These are phyloP conservation scores for Nycteola revayana DNA, from an alignment of 2,888 invertebrate genomes.

Conservation along the genomic window DNA sequence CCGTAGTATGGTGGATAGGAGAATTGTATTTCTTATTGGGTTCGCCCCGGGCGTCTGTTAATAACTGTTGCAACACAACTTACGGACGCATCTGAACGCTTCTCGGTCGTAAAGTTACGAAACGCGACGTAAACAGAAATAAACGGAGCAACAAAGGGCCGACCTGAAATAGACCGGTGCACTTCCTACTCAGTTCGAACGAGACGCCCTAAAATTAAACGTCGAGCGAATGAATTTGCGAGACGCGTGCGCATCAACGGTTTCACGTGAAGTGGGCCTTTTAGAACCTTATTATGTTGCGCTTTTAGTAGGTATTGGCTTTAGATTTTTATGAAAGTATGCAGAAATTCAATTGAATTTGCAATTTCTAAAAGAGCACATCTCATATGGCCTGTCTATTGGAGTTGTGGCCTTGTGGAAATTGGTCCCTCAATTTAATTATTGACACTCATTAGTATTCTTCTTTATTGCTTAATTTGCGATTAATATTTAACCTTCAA, in stretches of 20 bases:
- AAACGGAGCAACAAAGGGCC: conserved; percentile 74
- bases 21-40: conserved; percentile 46
- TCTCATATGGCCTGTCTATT: too few relatives aligned
- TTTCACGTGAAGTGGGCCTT: background rate
- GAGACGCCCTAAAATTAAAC: conserved; percentile 59
- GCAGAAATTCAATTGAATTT: too few relatives aligned
- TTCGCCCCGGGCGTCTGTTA: conserved; percentile 62
- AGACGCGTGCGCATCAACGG: conserved; percentile 22
- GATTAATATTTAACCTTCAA: too few relatives aligned
- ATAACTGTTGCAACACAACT: conserved; percentile 67
- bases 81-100: conserved; percentile 60
- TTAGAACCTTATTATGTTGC: background rate
- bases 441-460: too few relatives aligned
- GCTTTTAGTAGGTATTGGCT: too few relatives aligned
- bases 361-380: too few relatives aligned
- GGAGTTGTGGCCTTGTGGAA: too few relatives aligned
- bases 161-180: conserved; percentile 62
- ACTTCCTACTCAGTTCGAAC: conserved; percentile 65
- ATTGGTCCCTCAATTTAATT: too few relatives aligned
- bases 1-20: conserved; percentile 7
- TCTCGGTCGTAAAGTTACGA: conserved; percentile 74
- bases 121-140: conserved; percentile 76
- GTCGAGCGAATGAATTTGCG: conserved; percentile 23
- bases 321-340: too few relatives aligned
- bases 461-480: too few relatives aligned